phyloP scores from a whole-genome alignment of 2,888 invertebrate genomes.

The Nudaria mundana region DNA sequence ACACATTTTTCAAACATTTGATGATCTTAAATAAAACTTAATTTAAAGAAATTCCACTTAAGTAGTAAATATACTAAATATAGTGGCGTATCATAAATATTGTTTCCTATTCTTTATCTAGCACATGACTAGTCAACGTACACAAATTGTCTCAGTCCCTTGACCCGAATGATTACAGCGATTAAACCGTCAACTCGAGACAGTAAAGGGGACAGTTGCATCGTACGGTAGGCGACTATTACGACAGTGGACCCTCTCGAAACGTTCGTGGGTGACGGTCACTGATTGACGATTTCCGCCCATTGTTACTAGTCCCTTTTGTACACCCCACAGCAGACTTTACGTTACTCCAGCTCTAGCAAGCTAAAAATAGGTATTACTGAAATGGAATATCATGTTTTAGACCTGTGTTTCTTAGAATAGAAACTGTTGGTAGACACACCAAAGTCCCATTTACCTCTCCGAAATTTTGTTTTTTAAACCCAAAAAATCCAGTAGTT shows the following conservation, averaged over 20 bases:
- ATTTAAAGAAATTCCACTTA: too few species aligned
- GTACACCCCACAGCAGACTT: conserved; percentile 44
- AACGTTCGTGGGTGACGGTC: conserved; percentile 50
- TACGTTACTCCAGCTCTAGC: conserved; percentile 36
- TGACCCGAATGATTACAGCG: conserved; percentile 27
- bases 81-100: conserved; percentile 11
- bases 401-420: conserved; percentile 36
- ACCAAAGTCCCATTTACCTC: too few species aligned
- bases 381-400: conserved; percentile 36
- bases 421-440: too few species aligned
- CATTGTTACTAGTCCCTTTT: conserved; percentile 61
- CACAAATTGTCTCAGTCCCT: conserved; percentile 21
- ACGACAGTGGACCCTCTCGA: conserved; percentile 44
- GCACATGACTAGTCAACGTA: conserved; percentile 19
- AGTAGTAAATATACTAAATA: too few species aligned
- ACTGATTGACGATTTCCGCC: conserved; percentile 70
- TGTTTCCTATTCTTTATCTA: conserved; percentile 11
- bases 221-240: conserved; percentile 41
- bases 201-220: conserved; percentile 39
- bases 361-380: conserved; percentile 36
- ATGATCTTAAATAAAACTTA: neutral
- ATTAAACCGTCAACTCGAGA: conserved; percentile 40
- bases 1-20: conserved; percentile 7
- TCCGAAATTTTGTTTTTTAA: too few species aligned
- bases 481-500: too few species aligned